phyloP scores from a whole-genome alignment of 2,797 vertebrate genomes.

The Melopsittacus undulatus region DNA sequence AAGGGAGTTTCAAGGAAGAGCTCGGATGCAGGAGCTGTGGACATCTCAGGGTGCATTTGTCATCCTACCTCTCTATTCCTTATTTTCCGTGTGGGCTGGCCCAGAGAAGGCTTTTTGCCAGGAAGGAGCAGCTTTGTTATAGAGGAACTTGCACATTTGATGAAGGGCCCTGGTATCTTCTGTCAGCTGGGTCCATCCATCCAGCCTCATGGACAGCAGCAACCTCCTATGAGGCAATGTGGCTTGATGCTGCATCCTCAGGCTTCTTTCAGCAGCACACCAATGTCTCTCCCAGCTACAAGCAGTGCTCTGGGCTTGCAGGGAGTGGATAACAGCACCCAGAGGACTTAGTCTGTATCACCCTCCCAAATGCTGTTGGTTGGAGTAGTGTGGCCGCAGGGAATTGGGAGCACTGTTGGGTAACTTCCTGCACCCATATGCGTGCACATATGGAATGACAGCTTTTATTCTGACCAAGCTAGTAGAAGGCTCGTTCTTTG shows the following conservation, averaged over 20 bases:
- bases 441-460: fast-evolving
- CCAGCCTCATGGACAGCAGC: background rate
- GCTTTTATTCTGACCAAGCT: background rate
- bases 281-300: background rate
- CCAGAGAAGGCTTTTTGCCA: background rate
- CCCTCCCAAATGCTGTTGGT: background rate
- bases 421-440: background rate
- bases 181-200: fast-evolving
- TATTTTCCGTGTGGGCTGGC: background rate
- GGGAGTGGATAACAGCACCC: background rate
- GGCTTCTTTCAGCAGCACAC: background rate
- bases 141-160: background rate
- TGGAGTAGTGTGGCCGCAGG: background rate
- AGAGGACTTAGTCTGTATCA: background rate
- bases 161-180: background rate
- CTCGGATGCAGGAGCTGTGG: background rate
- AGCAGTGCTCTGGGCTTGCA: background rate
- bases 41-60: background rate
- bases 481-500: background rate
- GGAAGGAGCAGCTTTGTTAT: background rate
- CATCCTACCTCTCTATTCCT: background rate
- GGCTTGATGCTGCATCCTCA: background rate
- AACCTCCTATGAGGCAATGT: fast-evolving
- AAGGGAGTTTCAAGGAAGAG: background rate
- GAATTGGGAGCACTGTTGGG: background rate